Evolutionary conservation across 2,113 vertebrate species (phyloP).

Genomic region (Bambusicola thoracicus): DNA sequence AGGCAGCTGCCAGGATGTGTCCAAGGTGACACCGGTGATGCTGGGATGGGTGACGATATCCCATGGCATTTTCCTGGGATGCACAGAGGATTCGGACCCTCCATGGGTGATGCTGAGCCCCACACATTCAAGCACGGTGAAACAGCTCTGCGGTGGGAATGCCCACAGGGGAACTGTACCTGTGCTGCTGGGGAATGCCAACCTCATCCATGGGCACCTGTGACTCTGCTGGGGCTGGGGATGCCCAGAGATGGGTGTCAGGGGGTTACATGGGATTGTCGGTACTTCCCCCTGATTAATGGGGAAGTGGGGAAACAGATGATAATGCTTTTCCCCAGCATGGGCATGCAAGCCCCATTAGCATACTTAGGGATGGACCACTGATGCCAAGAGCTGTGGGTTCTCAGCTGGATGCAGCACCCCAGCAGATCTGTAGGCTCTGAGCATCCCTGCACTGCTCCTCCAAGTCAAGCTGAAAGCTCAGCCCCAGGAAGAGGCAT

Average conservation of each 20-base stretch:
- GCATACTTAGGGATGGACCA: neutral
- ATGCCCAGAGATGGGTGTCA: neutral
- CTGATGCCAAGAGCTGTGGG: neutral
- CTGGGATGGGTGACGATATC: neutral
- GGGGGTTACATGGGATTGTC: neutral
- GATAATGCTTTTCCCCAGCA: neutral
- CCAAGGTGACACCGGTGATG: neutral
- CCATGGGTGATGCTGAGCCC: neutral
- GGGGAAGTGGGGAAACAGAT: neutral
- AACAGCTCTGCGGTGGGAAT: neutral
- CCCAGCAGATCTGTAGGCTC: neutral
- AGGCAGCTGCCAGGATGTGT: neutral
- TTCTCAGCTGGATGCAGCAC: neutral
- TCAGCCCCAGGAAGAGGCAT: neutral
- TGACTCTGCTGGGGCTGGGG: neutral
- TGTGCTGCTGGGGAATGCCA: fast-evolving
- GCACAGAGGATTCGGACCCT: fast-evolving
- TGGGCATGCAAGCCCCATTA: neutral
- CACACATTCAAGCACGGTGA: neutral
- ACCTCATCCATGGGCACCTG: neutral
- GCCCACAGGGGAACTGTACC: neutral
- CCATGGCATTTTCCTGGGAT: neutral
- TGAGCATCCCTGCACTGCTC: neutral
- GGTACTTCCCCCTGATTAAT: neutral
- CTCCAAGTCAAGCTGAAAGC: neutral